Evolutionary conservation across 2,113 vertebrate genomes (phyloP).

Genomic region (Gyps fulvus): DNA sequence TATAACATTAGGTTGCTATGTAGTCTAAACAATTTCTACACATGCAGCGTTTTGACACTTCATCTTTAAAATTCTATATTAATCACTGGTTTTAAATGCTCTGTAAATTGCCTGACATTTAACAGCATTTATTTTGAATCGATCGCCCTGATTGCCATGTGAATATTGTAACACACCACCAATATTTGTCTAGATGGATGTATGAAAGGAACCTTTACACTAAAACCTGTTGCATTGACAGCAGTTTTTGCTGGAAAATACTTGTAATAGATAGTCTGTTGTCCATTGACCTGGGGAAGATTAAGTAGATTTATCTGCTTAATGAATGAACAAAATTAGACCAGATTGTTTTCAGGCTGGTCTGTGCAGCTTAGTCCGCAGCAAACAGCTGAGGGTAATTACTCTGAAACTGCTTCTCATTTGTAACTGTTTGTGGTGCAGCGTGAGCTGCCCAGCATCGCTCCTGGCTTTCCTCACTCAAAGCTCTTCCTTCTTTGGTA

Average conservation of each 20-base stretch:
- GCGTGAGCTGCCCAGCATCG: background rate
- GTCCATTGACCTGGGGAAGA: conserved; percentile 68
- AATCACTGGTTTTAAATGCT: background rate
- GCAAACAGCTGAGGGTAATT: conserved; percentile 12
- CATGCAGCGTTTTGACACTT: background rate
- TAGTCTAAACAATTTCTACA: background rate
- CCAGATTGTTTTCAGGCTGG: conserved; percentile 68
- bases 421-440: background rate
- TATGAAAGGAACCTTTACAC: background rate
- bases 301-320: conserved; percentile 82
- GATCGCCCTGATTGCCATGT: accelerated
- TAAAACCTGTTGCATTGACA: background rate
- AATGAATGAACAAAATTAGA: conserved; percentile 86
- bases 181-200: background rate
- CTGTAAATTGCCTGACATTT: background rate
- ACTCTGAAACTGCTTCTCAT: background rate
- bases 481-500: background rate
- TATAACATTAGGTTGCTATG: background rate
- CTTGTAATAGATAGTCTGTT: conserved; percentile 65
- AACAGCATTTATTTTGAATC: background rate
- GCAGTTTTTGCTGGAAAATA: conserved; percentile 23
- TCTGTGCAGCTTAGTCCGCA: conserved; percentile 34
- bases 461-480: background rate
- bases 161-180: background rate
- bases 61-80: background rate